Conservation (phyloP, 2,888 invertebrate species). For the Ophraella communa region DNA sequence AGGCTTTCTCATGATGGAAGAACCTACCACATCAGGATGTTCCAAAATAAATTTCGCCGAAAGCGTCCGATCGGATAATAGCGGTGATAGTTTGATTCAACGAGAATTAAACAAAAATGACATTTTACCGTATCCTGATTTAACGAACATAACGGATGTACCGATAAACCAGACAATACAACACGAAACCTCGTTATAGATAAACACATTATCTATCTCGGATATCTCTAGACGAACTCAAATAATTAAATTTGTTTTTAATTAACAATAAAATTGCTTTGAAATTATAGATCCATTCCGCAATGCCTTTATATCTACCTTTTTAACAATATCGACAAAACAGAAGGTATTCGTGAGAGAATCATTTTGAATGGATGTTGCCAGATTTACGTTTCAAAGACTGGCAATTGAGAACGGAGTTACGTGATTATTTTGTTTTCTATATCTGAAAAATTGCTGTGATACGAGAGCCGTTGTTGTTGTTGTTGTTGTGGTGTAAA, state of each 20-base stretch:
- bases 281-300: no score
- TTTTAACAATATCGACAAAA: no score
- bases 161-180: slow-evolving; percentile 42
- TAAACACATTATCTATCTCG: no score
- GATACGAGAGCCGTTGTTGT: no score
- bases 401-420: not conserved
- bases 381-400: not conserved
- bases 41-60: slow-evolving; percentile 17
- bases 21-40: slow-evolving; percentile 57
- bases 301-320: not conserved
- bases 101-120: slow-evolving; percentile 20
- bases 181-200: slow-evolving; percentile 57
- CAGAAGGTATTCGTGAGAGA: no score
- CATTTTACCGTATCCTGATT: slow-evolving; percentile 60
- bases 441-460: slow-evolving; percentile 40
- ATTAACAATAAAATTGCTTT: not conserved
- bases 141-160: slow-evolving; percentile 56
- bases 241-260: no score
- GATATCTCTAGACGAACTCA: no score
- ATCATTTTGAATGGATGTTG: not conserved
- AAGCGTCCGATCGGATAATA: slow-evolving; percentile 55
- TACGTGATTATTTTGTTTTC: not conserved
- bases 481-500: slow-evolving; percentile 46
- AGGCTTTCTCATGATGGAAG: slow-evolving; percentile 30
- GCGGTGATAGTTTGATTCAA: slow-evolving; percentile 52